Evolutionary conservation across 2,888 invertebrate genomes (phyloP).

Genomic region (Diogma glabrata): DNA sequence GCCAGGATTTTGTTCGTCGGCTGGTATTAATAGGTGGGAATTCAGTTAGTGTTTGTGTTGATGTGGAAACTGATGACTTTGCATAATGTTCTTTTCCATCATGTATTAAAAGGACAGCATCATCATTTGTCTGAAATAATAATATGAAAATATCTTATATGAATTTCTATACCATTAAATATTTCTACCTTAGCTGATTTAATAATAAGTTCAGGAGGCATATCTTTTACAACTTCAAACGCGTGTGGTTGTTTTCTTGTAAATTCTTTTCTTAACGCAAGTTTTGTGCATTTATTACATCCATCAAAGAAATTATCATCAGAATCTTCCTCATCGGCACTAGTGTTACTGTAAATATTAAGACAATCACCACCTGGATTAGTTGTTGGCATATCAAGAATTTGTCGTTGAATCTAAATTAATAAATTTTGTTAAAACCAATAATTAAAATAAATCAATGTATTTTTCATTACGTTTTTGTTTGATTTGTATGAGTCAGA

Average conservation of each 20-base stretch:
- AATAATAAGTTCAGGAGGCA: constrained; percentile 39
- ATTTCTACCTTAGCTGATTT: constrained; percentile 30
- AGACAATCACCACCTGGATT: constrained; percentile 53
- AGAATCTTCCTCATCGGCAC: constrained; percentile 48
- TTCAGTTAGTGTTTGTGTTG: constrained; percentile 23
- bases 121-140: neutral
- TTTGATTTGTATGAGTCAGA: neutral
- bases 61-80: neutral
- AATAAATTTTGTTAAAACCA: too few relatives aligned
- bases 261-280: constrained; percentile 28
- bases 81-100: neutral
- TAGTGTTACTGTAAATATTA: constrained; percentile 33
- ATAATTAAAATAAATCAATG: neutral
- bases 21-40: constrained; percentile 23
- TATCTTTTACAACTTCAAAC: constrained; percentile 19
- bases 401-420: constrained; percentile 29
- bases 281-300: constrained; percentile 10
- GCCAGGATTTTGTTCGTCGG: constrained; percentile 33
- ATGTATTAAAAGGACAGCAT: neutral
- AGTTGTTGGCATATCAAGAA: constrained; percentile 46
- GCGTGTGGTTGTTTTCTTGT: constrained; percentile 21
- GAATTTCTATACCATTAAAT: neutral
- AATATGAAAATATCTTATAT: neutral
- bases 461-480: neutral
- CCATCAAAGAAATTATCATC: constrained; percentile 27